Evolutionary conservation across 1,140 invertebrate species (phyloP).

Genomic region (Plodia interpunctella): DNA sequence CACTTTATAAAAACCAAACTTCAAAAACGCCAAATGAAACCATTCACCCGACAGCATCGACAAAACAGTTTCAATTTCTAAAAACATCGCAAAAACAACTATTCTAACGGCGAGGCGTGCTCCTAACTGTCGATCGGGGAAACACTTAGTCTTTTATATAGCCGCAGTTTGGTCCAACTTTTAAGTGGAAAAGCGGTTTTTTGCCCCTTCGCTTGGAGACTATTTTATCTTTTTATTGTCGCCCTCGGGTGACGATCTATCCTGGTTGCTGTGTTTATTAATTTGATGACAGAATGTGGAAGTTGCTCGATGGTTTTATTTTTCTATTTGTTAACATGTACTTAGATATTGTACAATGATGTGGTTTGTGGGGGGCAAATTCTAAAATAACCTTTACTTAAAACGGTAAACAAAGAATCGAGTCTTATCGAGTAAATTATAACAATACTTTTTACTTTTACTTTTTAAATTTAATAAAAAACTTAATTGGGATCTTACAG

Average conservation of each 20-base stretch:
- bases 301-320: no score
- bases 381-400: no score
- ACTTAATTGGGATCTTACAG: no score
- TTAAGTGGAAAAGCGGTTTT: conserved; percentile 52
- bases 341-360: no score
- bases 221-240: conserved; percentile 44
- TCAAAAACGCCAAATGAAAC: background rate
- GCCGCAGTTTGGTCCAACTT: conserved; percentile 44
- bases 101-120: background rate
- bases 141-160: conserved; percentile 43
- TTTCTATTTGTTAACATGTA: no score
- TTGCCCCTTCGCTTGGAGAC: conserved; percentile 33
- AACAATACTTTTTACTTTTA: no score
- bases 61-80: conserved; percentile 7
- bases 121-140: conserved; percentile 32
- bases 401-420: no score
- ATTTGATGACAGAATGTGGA: background rate
- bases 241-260: conserved; percentile 12
- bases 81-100: conserved; percentile 1
- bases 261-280: background rate
- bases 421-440: no score
- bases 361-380: no score
- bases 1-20: background rate
- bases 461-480: no score
- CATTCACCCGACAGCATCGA: background rate